Percentiles rank a stretch among this genome's conserved stretches.
These are phyloP conservation scores for Pristionchus maxplancki DNA, from an alignment of 2,888 invertebrate genomes.

Conservation along the genomic window DNA sequence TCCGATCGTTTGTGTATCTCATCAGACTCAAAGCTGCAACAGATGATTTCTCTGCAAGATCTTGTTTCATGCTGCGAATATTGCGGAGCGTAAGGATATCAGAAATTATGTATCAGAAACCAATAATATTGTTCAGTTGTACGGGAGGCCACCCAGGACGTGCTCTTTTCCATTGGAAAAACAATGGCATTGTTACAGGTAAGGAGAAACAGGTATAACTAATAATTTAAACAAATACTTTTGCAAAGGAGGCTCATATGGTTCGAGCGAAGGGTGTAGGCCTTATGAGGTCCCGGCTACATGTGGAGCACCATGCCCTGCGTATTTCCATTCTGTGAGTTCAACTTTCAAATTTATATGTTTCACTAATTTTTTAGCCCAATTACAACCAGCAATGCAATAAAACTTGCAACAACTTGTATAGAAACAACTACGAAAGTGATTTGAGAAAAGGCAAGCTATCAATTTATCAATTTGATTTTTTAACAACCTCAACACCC, in stretches of 20 bases:
- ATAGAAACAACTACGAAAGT: background rate
- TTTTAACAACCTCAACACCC: background rate
- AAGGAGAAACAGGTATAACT: too few species aligned
- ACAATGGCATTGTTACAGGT: background rate
- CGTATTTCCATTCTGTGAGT: background rate
- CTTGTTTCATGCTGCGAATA: slow-evolving; percentile 78
- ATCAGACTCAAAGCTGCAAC: slow-evolving; percentile 74
- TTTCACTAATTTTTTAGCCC: background rate
- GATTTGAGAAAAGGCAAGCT: background rate
- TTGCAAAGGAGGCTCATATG: background rate
- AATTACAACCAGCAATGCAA: background rate
- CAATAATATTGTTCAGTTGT: background rate
- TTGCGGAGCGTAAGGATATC: slow-evolving; percentile 73
- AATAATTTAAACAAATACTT: too few species aligned
- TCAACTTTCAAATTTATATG: background rate
- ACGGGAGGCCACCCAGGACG: background rate
- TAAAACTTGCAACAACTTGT: background rate
- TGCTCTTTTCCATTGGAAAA: background rate
- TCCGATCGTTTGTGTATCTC: slow-evolving; percentile 78
- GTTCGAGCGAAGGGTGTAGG: background rate
- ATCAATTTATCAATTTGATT: background rate
- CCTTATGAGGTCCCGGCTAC: background rate
- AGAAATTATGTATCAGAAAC: background rate
- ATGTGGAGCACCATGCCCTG: slow-evolving; percentile 7
- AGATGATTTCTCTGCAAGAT: slow-evolving; percentile 77